Percentiles rank a stretch among this genome's conserved stretches.
Evolutionary conservation across 2,113 vertebrate genomes (phyloP).

Genomic region (Hystrix brachyura): DNA sequence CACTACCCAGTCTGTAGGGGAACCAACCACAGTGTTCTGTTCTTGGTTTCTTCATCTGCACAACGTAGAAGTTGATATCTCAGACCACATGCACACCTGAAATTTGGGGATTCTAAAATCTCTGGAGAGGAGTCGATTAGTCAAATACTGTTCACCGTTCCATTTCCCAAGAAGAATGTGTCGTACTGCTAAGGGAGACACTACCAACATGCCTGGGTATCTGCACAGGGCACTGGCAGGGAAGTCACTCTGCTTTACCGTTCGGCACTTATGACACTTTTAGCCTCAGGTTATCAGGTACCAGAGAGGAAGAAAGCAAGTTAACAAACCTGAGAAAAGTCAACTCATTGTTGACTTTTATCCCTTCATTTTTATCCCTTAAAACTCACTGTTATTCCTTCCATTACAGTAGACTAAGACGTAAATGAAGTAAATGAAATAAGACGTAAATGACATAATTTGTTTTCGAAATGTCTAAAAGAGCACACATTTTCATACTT

Average conservation of each 20-base stretch:
- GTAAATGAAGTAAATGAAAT: slow-evolving; percentile 61
- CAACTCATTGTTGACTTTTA: background rate
- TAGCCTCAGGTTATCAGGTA: background rate
- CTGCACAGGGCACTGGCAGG: background rate
- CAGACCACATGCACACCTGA: background rate
- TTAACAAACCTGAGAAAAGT: background rate
- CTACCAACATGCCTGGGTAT: background rate
- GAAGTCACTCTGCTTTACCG: rapidly evolving
- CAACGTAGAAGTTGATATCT: background rate
- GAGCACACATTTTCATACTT: slow-evolving; percentile 10
- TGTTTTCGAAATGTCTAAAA: slow-evolving; percentile 61
- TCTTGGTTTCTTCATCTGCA: background rate
- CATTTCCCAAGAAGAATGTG: background rate
- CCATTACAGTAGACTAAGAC: background rate
- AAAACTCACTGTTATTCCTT: background rate
- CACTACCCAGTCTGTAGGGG: background rate
- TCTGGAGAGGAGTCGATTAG: background rate
- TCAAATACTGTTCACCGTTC: background rate
- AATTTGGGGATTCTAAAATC: background rate
- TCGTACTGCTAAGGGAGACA: background rate
- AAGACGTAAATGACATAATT: slow-evolving; percentile 62
- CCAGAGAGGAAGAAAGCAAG: background rate
- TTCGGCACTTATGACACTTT: background rate
- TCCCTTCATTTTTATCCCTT: background rate
- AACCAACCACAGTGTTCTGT: background rate